Evolutionary conservation across 2,888 invertebrate species (phyloP), one percentile per base, ranked within the genome.

Genomic region (Prenolepis imparis): DNA sequence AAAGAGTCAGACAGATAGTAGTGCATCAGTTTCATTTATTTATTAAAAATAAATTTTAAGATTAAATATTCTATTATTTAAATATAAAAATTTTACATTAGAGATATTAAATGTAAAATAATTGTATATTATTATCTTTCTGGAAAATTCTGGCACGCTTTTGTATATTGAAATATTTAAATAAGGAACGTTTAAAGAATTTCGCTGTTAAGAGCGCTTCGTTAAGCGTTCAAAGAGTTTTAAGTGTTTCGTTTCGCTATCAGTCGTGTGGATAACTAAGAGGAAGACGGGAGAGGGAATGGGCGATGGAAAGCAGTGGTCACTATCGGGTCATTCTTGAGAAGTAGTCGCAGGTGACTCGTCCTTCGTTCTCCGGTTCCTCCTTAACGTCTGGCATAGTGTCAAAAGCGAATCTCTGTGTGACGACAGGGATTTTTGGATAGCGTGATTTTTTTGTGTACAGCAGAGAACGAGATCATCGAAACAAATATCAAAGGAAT

Each of bases 311-410:
- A 89, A 86, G 87, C 87, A 87, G 84, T 84, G 89, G 83, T 80
- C 87, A 84, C 52, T 78, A 86, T 80, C 73, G 78, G 83, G 87
- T 89, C 86, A 86, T 82, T 87, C 68, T 82, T 82, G 74, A 87
- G 73, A 81, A 63, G 66, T 61, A 68, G 80, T 66, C 80, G 84
- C 83, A 82, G 86, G 87, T 81, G 84, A 83, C 87, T 57, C n/a
- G n/a, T n/a, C 75, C 83, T 81, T 68, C 82, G 11, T 70, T 61
- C 77, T 74, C 72, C 78, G 63, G 59, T 55, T 66, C 39, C 59
- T 80, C 24, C 64, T 48, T 83, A 72, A 36, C 1, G 5, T n/a
- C 61, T 61, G 72, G n/a, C 59, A 72, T 39, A 32, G 32, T 18
- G 44, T 39, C 67, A 21, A 75, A 73, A n/a, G 64, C 55, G 48